A percentile compares a stretch with the other conserved stretches of the same genome.
These are phyloP conservation scores for Brevipalpus yothersi DNA, from an alignment of 1,140 invertebrate species.

Conservation along the genomic window DNA sequence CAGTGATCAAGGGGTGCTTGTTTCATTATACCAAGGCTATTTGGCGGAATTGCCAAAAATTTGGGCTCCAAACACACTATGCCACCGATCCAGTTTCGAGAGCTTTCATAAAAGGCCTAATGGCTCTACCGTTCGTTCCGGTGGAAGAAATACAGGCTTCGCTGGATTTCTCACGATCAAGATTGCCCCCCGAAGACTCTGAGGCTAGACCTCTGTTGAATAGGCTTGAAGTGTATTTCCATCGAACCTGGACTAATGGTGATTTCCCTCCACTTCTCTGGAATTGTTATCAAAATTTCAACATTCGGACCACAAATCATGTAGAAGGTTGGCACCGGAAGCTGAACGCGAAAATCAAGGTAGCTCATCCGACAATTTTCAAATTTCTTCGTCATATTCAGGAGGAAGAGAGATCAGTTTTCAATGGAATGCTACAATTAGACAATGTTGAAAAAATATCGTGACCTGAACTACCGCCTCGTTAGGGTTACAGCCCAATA, in stretches of 20 bases:
- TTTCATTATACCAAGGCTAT: not conserved
- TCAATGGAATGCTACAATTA: too few relatives aligned
- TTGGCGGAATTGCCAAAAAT: not conserved
- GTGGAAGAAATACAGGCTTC: not conserved
- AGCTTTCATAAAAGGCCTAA: not conserved
- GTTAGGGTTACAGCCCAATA: too few relatives aligned
- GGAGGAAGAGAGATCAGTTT: too few relatives aligned
- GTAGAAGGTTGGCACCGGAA: not conserved
- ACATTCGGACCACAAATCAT: not conserved
- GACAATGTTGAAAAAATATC: too few relatives aligned
- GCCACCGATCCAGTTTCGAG: not conserved
- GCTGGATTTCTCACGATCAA: not conserved
- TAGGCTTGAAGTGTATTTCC: not conserved
- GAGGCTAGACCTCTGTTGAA: not conserved
- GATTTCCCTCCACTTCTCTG: not conserved
- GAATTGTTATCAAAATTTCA: not conserved
- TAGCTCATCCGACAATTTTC: not conserved
- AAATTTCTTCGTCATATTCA: not conserved
- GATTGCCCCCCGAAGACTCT: not conserved
- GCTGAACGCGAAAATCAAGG: not conserved
- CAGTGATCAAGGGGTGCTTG: not conserved
- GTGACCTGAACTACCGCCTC: too few relatives aligned
- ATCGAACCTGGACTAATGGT: not conserved
- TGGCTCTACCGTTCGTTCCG: not conserved
- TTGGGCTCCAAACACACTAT: not conserved